phyloP scores from a whole-genome alignment of 2,113 vertebrate species.

The Myotis lucifugus region DNA sequence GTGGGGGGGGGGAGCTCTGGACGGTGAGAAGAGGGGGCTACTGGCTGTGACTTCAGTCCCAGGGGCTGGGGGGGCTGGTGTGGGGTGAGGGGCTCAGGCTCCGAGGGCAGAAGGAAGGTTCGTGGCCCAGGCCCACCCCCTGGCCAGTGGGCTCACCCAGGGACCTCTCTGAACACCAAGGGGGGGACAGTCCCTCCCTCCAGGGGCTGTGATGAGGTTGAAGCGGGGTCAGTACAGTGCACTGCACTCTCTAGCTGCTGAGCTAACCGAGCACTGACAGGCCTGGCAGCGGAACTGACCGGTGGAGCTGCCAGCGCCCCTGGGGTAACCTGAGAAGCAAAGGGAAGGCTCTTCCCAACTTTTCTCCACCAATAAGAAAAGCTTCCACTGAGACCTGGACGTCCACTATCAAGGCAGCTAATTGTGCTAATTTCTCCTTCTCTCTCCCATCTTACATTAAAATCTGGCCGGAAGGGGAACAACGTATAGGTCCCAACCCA shows the following conservation, averaged over 20 bases:
- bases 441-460: not conserved
- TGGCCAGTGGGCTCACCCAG: not conserved
- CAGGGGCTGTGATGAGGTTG: not conserved
- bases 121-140: not conserved
- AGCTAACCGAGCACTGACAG: not conserved
- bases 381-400: not conserved
- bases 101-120: not conserved
- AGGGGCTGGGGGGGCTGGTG: not conserved
- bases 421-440: not conserved
- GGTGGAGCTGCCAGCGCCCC: not conserved
- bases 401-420: not conserved
- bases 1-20: not conserved
- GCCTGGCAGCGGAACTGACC: not conserved
- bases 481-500: not conserved
- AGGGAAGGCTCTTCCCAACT: not conserved
- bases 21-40: not conserved
- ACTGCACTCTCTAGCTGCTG: accelerated
- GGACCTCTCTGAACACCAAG: not conserved
- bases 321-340: not conserved
- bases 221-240: accelerated
- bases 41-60: not conserved
- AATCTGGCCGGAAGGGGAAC: not conserved
- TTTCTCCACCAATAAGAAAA: not conserved
- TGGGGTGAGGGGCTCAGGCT: not conserved
- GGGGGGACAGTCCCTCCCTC: not conserved